phyloP scores from a whole-genome alignment of 2,797 vertebrate species.

The Falco peregrinus region DNA sequence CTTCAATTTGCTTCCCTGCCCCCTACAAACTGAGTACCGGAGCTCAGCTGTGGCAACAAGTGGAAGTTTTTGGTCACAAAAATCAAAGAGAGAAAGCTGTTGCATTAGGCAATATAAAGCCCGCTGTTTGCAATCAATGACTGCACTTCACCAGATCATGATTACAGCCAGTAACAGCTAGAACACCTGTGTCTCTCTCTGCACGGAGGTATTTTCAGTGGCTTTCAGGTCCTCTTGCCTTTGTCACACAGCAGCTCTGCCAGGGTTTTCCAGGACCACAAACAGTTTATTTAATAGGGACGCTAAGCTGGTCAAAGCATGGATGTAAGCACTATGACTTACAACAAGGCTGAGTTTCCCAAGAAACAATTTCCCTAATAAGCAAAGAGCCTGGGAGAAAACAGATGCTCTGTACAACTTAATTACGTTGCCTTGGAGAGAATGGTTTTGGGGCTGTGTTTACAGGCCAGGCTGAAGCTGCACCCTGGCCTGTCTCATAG shows the following conservation, averaged over 20 bases:
- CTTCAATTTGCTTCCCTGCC: neutral
- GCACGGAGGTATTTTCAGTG: neutral
- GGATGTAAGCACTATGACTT: neutral
- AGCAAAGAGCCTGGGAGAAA: neutral
- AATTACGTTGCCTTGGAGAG: fast-evolving
- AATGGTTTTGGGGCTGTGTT: neutral
- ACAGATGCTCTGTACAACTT: neutral
- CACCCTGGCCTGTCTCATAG: no score
- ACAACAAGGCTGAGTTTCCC: neutral
- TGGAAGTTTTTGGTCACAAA: neutral
- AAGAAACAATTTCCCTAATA: neutral
- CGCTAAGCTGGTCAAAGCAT: neutral
- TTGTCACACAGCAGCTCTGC: neutral
- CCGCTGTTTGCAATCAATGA: neutral
- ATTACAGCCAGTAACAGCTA: neutral
- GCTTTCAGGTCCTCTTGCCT: neutral
- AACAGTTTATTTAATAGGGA: neutral
- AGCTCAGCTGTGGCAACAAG: neutral
- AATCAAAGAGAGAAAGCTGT: neutral
- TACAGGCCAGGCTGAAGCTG: neutral
- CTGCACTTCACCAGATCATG: neutral
- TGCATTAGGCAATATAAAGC: neutral
- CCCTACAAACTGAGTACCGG: neutral
- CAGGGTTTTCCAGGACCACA: neutral
- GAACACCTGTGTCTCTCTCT: neutral